phyloP scores from a whole-genome alignment of 1,140 invertebrate genomes.

The Euschistus heros region DNA sequence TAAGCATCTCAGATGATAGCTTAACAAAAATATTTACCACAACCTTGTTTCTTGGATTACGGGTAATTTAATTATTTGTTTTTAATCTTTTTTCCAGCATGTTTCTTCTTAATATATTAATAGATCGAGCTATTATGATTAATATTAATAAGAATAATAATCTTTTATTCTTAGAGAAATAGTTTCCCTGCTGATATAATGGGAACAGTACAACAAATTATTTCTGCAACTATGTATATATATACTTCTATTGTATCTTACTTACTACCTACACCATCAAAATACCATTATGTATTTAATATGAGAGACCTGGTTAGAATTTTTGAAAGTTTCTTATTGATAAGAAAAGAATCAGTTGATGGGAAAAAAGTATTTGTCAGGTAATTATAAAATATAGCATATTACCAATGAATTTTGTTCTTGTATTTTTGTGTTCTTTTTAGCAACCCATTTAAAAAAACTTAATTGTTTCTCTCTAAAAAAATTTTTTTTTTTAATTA shows the following conservation, averaged over 20 bases:
- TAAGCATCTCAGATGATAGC: constrained; percentile 73
- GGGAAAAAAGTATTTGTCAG: constrained; percentile 37
- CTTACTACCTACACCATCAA: constrained; percentile 70
- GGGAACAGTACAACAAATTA: constrained; percentile 52
- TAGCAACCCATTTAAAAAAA: no score
- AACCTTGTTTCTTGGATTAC: constrained; percentile 54
- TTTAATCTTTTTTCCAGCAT: not conserved
- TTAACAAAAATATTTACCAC: constrained; percentile 75
- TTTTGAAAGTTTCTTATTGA: constrained; percentile 70
- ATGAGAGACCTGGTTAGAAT: constrained; percentile 75
- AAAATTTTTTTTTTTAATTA: no score
- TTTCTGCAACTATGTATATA: constrained; percentile 66
- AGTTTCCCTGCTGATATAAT: constrained; percentile 73
- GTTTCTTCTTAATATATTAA: no score
- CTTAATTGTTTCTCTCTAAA: no score
- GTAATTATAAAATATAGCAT: constrained; percentile 24
- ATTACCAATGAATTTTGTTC: no score
- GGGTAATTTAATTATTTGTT: constrained; percentile 22
- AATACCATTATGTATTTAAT: constrained; percentile 89
- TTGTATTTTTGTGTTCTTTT: no score
- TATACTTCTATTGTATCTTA: constrained; percentile 59
- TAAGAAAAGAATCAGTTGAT: constrained; percentile 69
- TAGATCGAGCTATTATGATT: no score
- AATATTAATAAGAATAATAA: no score
- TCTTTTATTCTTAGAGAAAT: constrained; percentile 40